Conservation (phyloP, 2,888 invertebrate genomes). For the Eristalinus aeneus region DNA sequence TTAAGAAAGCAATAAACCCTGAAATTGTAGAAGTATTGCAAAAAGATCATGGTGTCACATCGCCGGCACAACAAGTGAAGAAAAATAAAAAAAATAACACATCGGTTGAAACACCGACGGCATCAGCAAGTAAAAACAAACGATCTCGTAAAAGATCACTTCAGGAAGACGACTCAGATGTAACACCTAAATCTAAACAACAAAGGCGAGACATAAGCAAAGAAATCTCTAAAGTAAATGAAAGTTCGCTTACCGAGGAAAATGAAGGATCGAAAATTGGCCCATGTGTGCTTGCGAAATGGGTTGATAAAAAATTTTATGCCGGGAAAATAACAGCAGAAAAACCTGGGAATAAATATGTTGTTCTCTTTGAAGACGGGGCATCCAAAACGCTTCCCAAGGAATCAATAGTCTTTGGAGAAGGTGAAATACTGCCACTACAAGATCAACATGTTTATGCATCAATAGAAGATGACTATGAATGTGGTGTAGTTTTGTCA, state of each 20-base stretch:
- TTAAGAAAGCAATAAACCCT: slow-evolving; percentile 64
- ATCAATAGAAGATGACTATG: slow-evolving; percentile 82
- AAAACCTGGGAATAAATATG: slow-evolving; percentile 83
- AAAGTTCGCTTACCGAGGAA: neutral
- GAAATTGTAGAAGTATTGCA: slow-evolving; percentile 18
- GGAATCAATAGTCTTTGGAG: slow-evolving; percentile 84
- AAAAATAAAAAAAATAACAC: slow-evolving; percentile 61
- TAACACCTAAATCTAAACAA: slow-evolving; percentile 67
- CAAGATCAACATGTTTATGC: slow-evolving; percentile 83
- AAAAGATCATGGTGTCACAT: neutral
- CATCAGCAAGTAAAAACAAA: slow-evolving; percentile 61
- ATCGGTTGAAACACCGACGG: slow-evolving; percentile 43
- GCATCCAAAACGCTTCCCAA: slow-evolving; percentile 83
- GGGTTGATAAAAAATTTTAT: slow-evolving; percentile 86
- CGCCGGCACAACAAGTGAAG: slow-evolving; percentile 47
- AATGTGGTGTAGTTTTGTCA: slow-evolving; percentile 82
- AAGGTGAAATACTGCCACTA: slow-evolving; percentile 80
- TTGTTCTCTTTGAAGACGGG: slow-evolving; percentile 85
- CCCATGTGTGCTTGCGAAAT: slow-evolving; percentile 84
- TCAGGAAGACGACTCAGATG: slow-evolving; percentile 67
- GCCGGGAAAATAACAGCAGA: slow-evolving; percentile 84
- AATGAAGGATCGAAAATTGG: slow-evolving; percentile 70
- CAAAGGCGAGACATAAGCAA: slow-evolving; percentile 52
- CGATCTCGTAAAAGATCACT: slow-evolving; percentile 55
- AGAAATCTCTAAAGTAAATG: slow-evolving; percentile 44